Conservation (phyloP, 2,113 vertebrate genomes). For the Hippolais icterina region DNA sequence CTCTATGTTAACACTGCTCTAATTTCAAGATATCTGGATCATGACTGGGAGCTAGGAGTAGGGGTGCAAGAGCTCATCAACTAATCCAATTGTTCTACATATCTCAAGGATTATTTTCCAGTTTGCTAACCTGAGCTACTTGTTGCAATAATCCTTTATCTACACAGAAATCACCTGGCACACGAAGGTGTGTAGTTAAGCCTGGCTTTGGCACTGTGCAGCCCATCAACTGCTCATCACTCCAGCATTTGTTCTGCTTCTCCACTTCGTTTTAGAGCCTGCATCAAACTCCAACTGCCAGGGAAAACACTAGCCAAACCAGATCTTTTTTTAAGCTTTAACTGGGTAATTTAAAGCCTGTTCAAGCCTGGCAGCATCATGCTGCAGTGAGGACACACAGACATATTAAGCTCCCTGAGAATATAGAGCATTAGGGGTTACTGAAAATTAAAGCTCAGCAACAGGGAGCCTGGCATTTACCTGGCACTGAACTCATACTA, state of each 20-base stretch:
- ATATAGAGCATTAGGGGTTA: not conserved
- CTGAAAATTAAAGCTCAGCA: not conserved
- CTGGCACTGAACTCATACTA: not conserved
- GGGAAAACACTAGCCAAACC: not conserved
- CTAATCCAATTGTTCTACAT: not conserved
- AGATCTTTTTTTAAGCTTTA: not conserved
- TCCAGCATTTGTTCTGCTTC: not conserved
- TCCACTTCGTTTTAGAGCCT: not conserved
- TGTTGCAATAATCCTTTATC: not conserved
- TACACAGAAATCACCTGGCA: not conserved
- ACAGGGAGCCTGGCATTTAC: not conserved
- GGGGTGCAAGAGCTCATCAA: not conserved
- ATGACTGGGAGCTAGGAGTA: not conserved
- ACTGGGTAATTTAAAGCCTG: not conserved
- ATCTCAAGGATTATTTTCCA: slow-evolving; percentile 10
- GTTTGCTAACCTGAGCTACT: not conserved
- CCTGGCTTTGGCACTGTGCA: not conserved
- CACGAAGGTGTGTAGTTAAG: not conserved
- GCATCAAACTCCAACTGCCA: not conserved
- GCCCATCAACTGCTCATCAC: not conserved
- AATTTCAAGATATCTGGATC: not conserved
- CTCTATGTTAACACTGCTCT: not conserved
- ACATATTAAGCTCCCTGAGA: not conserved
- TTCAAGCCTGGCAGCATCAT: not conserved
- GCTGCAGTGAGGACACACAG: not conserved